phyloP scores from a whole-genome alignment of 2,888 invertebrate genomes.

The Autographa gamma region DNA sequence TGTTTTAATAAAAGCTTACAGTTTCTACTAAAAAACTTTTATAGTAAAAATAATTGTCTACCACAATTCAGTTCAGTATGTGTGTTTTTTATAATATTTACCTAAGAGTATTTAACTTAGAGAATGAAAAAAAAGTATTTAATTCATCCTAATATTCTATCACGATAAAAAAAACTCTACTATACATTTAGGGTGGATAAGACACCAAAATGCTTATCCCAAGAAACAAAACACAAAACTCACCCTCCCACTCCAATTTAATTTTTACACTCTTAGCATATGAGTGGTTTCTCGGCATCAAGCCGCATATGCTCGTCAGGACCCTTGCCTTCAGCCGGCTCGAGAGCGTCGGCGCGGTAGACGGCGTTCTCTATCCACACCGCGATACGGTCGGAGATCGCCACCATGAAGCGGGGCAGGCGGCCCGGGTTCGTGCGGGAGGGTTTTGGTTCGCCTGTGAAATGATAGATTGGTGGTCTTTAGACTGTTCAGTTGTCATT shows the following conservation, averaged over 20 bases:
- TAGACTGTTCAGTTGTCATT: neutral
- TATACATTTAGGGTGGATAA: neutral
- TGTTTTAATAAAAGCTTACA: neutral
- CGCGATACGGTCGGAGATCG: slow-evolving; percentile 85
- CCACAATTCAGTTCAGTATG: too few species aligned
- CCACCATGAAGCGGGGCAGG: slow-evolving; percentile 86
- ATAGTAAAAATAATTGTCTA: too few species aligned
- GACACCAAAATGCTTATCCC: neutral
- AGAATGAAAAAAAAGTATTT: too few species aligned
- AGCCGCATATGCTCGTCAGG: slow-evolving; percentile 79
- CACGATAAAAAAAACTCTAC: too few species aligned
- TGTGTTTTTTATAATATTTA: too few species aligned
- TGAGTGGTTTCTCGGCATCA: slow-evolving; percentile 76
- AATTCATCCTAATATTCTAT: too few species aligned
- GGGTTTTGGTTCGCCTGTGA: slow-evolving; percentile 82
- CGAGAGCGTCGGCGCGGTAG: slow-evolving; percentile 80
- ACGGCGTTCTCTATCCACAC: slow-evolving; percentile 87
- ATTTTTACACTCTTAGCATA: slow-evolving; percentile 50
- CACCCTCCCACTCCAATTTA: slow-evolving; percentile 20
- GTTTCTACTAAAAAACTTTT: too few species aligned
- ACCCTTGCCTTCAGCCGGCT: slow-evolving; percentile 67
- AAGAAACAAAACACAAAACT: slow-evolving; percentile 14
- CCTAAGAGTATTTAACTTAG: too few species aligned
- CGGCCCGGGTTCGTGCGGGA: slow-evolving; percentile 81
- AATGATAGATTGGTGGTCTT: neutral